These are phyloP conservation scores for Clunio marinus DNA, from an alignment of 2,888 invertebrate species.

Conservation along the genomic window DNA sequence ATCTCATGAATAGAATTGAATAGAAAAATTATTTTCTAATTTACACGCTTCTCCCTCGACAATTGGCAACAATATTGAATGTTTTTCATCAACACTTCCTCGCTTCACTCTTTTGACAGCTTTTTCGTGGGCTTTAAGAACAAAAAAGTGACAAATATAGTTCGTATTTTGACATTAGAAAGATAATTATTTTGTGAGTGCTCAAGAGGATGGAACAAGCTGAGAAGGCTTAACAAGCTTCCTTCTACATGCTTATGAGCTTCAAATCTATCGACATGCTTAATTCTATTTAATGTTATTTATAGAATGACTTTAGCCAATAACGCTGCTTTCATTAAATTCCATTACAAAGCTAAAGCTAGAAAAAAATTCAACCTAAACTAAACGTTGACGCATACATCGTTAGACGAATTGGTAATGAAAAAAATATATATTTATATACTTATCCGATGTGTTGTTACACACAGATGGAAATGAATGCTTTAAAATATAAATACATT, in stretches of 20 bases:
- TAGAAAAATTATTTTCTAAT: neutral
- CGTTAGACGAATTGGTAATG: too few relatives aligned
- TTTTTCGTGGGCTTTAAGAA: conserved; percentile 12
- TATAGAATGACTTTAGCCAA: neutral
- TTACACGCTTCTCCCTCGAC: neutral
- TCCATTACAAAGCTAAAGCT: neutral
- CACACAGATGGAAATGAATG: conserved; percentile 4
- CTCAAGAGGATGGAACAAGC: neutral
- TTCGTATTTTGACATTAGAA: neutral
- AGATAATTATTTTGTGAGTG: conserved; percentile 3
- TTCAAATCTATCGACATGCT: neutral
- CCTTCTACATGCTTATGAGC: too few relatives aligned
- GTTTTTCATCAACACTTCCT: conserved; percentile 2
- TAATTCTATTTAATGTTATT: too few relatives aligned
- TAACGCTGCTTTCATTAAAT: conserved; percentile 1
- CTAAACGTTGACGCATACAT: too few relatives aligned
- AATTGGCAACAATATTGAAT: conserved; percentile 15
- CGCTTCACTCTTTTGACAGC: neutral
- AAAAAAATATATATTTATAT: too few relatives aligned
- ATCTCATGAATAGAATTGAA: neutral
- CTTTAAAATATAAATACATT: conserved; percentile 13
- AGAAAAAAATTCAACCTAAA: too few relatives aligned
- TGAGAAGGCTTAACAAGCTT: too few relatives aligned
- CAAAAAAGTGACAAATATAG: neutral
- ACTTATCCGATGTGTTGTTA: too few relatives aligned